A percentile compares a stretch with the other conserved stretches of the same genome.
Conservation (phyloP, 2,888 invertebrate species). For the Orthosia incerta region DNA sequence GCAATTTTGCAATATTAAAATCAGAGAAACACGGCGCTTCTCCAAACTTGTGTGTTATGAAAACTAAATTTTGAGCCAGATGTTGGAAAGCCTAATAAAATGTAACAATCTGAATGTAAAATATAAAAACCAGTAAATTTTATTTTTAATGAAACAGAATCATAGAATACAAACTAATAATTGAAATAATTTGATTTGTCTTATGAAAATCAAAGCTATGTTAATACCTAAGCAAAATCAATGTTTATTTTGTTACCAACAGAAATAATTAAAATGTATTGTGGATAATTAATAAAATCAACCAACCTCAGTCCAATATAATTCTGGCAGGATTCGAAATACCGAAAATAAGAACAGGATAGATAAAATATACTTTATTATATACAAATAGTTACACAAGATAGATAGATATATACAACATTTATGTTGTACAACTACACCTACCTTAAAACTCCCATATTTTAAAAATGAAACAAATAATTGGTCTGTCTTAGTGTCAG, state of each 20-base stretch:
- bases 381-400: too few relatives aligned
- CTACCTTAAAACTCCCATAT: too few relatives aligned
- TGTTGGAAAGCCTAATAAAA: not conserved
- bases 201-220: constrained; percentile 9
- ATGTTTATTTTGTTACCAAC: constrained; percentile 7
- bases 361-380: too few relatives aligned
- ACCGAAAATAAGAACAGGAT: too few relatives aligned
- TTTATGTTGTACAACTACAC: too few relatives aligned
- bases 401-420: too few relatives aligned
- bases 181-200: constrained; percentile 14
- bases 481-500: too few relatives aligned
- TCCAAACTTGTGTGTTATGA: not conserved
- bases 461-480: too few relatives aligned
- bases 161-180: constrained; percentile 2
- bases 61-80: not conserved
- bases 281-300: too few relatives aligned
- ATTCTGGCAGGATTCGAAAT: too few relatives aligned
- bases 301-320: too few relatives aligned
- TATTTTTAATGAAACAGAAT: not conserved
- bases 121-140: not conserved
- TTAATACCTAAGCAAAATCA: constrained; percentile 13
- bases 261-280: constrained; percentile 16
- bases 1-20: not conserved
- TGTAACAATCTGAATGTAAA: not conserved
- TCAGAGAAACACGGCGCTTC: not conserved